Evolutionary conservation across 2,797 vertebrate species (phyloP).

Genomic region (Clarias fuscus): DNA sequence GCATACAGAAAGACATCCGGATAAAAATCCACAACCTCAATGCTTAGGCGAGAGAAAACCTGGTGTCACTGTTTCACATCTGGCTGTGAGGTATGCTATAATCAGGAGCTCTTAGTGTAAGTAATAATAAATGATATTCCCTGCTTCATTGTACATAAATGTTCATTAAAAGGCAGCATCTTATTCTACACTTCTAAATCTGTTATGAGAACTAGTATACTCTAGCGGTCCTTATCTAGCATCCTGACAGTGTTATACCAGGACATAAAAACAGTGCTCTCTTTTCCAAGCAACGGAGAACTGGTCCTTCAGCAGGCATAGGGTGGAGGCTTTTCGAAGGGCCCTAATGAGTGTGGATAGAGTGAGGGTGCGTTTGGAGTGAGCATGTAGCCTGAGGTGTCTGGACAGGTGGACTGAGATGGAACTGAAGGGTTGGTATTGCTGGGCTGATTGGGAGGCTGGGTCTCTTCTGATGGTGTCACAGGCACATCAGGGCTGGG

Average conservation of each 20-base stretch:
- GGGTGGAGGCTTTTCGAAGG: constrained; percentile 91
- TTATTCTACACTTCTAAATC: not conserved
- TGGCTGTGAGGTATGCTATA: not conserved
- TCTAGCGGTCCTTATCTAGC: not conserved
- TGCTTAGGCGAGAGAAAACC: not conserved
- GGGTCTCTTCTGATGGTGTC: constrained; percentile 72
- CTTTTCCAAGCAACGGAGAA: not conserved
- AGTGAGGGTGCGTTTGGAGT: constrained; percentile 79
- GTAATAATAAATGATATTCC: not conserved
- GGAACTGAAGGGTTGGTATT: constrained; percentile 57
- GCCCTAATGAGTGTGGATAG: constrained; percentile 74
- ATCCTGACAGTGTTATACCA: too few species aligned
- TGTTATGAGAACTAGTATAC: not conserved
- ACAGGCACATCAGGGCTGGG: constrained; percentile 60
- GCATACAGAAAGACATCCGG: not conserved
- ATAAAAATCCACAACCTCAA: not conserved
- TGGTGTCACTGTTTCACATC: not conserved
- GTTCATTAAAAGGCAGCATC: not conserved
- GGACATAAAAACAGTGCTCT: not conserved
- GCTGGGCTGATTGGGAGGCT: constrained; percentile 67
- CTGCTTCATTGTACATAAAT: not conserved
- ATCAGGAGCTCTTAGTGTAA: not conserved
- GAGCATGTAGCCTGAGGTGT: constrained; percentile 75
- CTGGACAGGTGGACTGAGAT: constrained; percentile 72
- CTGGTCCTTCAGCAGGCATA: constrained; percentile 81